Base-by-base conservation (phyloP, 2,888 invertebrate species). In the Tiliacea aurago region DNA sequence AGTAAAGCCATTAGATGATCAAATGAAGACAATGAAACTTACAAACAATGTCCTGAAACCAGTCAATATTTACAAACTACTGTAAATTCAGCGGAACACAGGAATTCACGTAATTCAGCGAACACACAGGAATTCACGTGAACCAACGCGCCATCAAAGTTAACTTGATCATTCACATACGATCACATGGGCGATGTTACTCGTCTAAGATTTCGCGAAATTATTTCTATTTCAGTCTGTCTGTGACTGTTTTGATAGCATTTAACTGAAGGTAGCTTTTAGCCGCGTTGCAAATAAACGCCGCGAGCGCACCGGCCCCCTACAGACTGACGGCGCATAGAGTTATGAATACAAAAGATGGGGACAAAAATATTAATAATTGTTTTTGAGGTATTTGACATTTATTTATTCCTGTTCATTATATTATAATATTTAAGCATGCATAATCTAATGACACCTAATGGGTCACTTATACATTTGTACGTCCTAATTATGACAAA, bases 301-400 rank as follows among this genome's bases (percentile, higher is more conserved):
- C 86, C 84, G 82, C 80, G 66, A 79, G 85, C 89, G 87, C 89
- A 78, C 81, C 89, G 94, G 93, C 95, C 95, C 95, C 95, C 95
- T 89, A 95, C 92, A 94, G 93, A 95, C 94, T 88, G 88, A 58
- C 68, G 51, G 75, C 70, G 69, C 83, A 86, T 83, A 91, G 76
- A 86, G 61, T 45, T 69, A 73, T 47, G 59, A 81, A 84, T 66
- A 67, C 41, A 67, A 28, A 37, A 71, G 58, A 83, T 10, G 23
- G 75, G 75, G 72, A 61, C 73, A 70, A 23, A n/a, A 70, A 20
- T n/a, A 37, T 37, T 53, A n/a, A n/a, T n/a, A n/a, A n/a, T n/a
- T n/a, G n/a, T n/a, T n/a, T n/a, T n/a, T n/a, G n/a, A n/a, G n/a
- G n/a, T n/a, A n/a, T n/a, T n/a, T n/a, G n/a, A n/a, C n/a, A n/a